phyloP scores from a whole-genome alignment of 2,888 invertebrate species.

The Drosophila hamatofila region DNA sequence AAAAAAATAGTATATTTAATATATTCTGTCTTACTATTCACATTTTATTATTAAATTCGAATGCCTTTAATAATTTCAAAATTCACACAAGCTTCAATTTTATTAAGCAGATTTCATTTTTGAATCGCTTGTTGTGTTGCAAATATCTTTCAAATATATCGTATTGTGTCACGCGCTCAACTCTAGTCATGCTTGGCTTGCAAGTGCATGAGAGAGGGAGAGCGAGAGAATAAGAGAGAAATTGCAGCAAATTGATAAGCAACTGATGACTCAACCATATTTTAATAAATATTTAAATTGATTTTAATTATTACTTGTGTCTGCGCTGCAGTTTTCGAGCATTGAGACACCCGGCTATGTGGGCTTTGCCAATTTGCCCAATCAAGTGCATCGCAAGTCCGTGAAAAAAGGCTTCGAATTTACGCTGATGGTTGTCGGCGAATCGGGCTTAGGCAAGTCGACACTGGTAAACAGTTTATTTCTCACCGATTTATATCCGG shows the following conservation, averaged over 20 bases:
- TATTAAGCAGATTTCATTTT: not conserved
- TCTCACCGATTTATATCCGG: conserved; percentile 97
- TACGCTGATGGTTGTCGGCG: conserved; percentile 98
- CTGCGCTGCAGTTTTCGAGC: conserved; percentile 90
- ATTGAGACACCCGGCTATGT: conserved; percentile 94
- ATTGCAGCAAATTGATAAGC: conserved; percentile 13
- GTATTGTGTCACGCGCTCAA: conserved; percentile 5
- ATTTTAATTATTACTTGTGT: conserved; percentile 16
- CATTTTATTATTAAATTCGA: not conserved
- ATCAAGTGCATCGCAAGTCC: conserved; percentile 98
- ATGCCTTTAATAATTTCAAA: not conserved
- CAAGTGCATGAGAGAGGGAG: not conserved
- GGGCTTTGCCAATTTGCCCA: conserved; percentile 93
- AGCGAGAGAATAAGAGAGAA: not conserved
- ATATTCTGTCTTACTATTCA: not conserved
- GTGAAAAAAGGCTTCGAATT: conserved; percentile 99
- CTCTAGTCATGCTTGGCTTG: conserved; percentile 10
- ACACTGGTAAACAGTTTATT: conserved; percentile 98
- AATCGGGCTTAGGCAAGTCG: conserved; percentile 96
- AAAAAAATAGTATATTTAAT: not conserved
- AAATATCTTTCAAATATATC: not conserved
- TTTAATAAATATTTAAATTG: conserved; percentile 35
- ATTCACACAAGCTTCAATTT: not conserved
- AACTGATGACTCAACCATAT: conserved; percentile 20
- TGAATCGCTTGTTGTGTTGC: not conserved